These are phyloP conservation scores for Drosophila barbarae DNA, from an alignment of 2,888 invertebrate species.

Conservation along the genomic window DNA sequence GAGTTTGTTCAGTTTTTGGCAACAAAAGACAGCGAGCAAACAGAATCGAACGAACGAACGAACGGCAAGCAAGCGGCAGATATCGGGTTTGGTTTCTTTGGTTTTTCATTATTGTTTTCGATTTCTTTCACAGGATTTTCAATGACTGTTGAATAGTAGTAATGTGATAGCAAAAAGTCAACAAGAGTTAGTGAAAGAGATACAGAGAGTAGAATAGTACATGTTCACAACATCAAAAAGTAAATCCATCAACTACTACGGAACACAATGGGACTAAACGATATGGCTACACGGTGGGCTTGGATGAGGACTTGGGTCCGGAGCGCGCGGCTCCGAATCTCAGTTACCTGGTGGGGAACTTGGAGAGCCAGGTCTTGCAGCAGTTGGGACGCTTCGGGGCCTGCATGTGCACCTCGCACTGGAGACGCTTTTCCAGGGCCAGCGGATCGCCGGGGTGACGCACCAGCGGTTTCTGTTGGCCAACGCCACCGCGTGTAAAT, in stretches of 20 bases:
- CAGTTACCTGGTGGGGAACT: constrained; percentile 90
- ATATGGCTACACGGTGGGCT: constrained; percentile 34
- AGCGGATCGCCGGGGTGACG: constrained; percentile 89
- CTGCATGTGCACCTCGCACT: constrained; percentile 95
- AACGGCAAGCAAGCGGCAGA: constrained; percentile 70
- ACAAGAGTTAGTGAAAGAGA: constrained; percentile 62
- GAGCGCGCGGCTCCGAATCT: constrained; percentile 5
- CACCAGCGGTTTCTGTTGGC: constrained; percentile 90
- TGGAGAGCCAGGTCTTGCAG: constrained; percentile 95
- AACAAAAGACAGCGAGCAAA: constrained; percentile 70
- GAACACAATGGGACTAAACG: constrained; percentile 56
- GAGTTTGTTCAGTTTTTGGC: constrained; percentile 48
- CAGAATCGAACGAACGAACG: constrained; percentile 57
- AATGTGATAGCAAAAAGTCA: constrained; percentile 62
- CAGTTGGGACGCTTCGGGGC: constrained; percentile 89
- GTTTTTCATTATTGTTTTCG: constrained; percentile 28
- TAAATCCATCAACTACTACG: constrained; percentile 78
- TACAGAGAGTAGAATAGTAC: constrained; percentile 57
- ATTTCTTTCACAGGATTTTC: constrained; percentile 36
- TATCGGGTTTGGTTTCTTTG: constrained; percentile 58
- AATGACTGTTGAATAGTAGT: constrained; percentile 41
- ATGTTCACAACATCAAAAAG: constrained; percentile 80
- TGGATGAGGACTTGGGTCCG: constrained; percentile 17
- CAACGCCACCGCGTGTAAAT: constrained; percentile 64
- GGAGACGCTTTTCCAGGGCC: constrained; percentile 90